These are phyloP conservation scores for Rana temporaria DNA, from an alignment of 2,113 vertebrate genomes.

Conservation along the genomic window DNA sequence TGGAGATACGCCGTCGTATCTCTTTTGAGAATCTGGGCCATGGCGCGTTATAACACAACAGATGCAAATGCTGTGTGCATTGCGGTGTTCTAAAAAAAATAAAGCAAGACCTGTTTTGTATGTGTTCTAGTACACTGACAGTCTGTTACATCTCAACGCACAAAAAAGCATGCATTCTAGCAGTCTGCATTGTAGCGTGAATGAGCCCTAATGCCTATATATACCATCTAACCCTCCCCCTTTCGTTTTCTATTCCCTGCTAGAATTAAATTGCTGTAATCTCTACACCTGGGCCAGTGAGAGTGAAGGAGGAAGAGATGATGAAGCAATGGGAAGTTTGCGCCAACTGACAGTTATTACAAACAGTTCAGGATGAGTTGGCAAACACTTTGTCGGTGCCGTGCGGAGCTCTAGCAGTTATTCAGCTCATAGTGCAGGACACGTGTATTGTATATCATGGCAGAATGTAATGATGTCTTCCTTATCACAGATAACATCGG, in stretches of 20 bases:
- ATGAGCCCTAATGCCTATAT: too few relatives aligned
- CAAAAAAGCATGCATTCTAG: too few relatives aligned
- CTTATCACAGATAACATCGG: background rate
- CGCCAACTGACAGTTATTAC: conserved; percentile 33
- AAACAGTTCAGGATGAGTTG: conserved; percentile 25
- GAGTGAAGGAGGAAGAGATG: conserved; percentile 17
- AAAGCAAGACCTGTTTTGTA: too few relatives aligned
- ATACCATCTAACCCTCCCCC: too few relatives aligned
- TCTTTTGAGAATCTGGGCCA: too few relatives aligned
- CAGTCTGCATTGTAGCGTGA: too few relatives aligned
- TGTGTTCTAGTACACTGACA: too few relatives aligned
- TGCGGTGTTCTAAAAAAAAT: too few relatives aligned
- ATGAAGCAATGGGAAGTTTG: conserved; percentile 47
- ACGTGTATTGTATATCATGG: background rate
- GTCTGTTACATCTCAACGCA: too few relatives aligned
- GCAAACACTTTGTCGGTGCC: background rate
- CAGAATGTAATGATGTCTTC: background rate
- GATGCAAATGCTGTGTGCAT: too few relatives aligned
- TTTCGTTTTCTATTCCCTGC: background rate
- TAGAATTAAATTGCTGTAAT: background rate
- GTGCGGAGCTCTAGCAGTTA: background rate
- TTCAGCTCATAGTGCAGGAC: background rate
- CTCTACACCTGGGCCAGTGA: conserved; percentile 14
- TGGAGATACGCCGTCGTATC: too few relatives aligned
- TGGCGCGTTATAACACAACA: too few relatives aligned